These are phyloP conservation scores for Melierax canorus DNA, from an alignment of 2,113 vertebrate genomes.

Conservation along the genomic window DNA sequence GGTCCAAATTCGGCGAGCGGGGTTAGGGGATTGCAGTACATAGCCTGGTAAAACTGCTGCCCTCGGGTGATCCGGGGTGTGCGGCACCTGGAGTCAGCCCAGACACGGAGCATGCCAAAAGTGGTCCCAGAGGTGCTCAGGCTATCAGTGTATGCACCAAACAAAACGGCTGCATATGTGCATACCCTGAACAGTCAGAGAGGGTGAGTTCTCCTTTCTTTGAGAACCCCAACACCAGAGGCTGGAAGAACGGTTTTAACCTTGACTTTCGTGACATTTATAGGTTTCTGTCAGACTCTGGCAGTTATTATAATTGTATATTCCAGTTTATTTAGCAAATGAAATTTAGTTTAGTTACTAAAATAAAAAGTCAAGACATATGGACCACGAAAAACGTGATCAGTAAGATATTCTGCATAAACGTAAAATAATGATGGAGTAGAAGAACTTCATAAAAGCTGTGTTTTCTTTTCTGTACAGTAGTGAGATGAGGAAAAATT, in stretches of 20 bases:
- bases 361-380: background rate
- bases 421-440: background rate
- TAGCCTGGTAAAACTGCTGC: background rate
- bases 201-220: background rate
- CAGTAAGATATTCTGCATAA: background rate
- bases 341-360: background rate
- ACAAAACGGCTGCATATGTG: rapidly evolving
- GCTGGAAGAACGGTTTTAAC: background rate
- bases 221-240: background rate
- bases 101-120: background rate
- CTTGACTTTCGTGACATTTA: background rate
- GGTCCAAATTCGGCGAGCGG: background rate
- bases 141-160: background rate
- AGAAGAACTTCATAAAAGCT: background rate
- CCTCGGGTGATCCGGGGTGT: background rate
- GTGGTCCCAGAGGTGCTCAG: background rate
- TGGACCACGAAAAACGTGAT: background rate
- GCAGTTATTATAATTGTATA: background rate
- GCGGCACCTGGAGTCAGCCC: background rate
- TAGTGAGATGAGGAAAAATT: background rate
- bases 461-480: background rate
- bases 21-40: background rate
- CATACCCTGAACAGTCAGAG: background rate
- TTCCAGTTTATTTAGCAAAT: background rate
- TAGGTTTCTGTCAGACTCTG: background rate